Percentiles rank a stretch among this genome's conserved stretches.
Conservation (phyloP, 2,797 vertebrate species). For the Mus spretus region DNA sequence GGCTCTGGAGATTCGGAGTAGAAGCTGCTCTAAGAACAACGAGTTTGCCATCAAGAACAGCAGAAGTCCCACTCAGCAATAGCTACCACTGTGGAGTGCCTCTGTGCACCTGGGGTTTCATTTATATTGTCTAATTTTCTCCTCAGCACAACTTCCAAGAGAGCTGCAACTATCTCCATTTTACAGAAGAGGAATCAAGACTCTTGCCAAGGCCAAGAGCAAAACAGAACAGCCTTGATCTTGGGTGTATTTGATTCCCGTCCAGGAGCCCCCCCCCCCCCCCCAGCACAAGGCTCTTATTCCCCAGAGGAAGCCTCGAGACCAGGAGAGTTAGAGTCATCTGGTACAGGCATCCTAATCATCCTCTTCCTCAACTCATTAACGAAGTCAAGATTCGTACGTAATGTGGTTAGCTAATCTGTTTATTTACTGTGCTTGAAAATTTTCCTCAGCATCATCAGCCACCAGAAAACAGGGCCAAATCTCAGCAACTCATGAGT, state of each 20-base stretch:
- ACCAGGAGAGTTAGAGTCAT: slow-evolving; percentile 59
- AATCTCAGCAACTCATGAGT: slow-evolving; percentile 38
- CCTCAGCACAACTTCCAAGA: background rate
- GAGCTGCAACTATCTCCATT: slow-evolving; percentile 26
- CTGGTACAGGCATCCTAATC: slow-evolving; percentile 61
- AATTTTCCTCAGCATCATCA: slow-evolving; percentile 65
- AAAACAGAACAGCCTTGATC: slow-evolving; percentile 22
- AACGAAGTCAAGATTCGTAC: slow-evolving; percentile 74
- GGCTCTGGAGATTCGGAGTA: slow-evolving; percentile 31
- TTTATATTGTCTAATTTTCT: slow-evolving; percentile 59
- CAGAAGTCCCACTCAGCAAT: slow-evolving; percentile 25
- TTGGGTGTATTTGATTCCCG: background rate
- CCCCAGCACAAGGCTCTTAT: slow-evolving; percentile 42
- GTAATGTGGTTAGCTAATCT: slow-evolving; percentile 71
- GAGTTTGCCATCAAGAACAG: slow-evolving; percentile 30
- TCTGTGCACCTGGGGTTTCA: slow-evolving; percentile 17
- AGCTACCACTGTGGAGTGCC: slow-evolving; percentile 41
- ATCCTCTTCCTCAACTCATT: slow-evolving; percentile 76
- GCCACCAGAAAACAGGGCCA: slow-evolving; percentile 60
- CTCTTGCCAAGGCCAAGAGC: slow-evolving; percentile 5
- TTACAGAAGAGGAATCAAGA: slow-evolving; percentile 58
- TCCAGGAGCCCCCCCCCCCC: background rate
- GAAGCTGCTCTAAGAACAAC: slow-evolving; percentile 54
- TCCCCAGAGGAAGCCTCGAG: slow-evolving; percentile 49
- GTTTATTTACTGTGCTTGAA: slow-evolving; percentile 72